Evolutionary conservation across 2,113 vertebrate genomes (phyloP), one percentile per base, ranked within the genome.

Genomic region (Pomatorhinus ruficollis): DNA sequence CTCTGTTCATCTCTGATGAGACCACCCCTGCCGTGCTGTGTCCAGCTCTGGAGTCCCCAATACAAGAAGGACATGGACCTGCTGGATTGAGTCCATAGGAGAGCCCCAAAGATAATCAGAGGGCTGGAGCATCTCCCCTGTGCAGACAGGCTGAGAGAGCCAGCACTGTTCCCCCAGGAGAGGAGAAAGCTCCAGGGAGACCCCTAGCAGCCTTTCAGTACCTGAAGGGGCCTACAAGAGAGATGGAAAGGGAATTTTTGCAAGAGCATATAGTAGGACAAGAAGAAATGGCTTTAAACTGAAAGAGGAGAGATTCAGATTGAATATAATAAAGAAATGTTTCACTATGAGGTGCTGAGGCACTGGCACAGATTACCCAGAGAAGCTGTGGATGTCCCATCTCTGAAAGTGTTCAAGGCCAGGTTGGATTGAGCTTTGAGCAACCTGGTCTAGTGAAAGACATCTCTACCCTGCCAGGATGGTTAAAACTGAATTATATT

Each of bases 381-480:
- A 47, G 45, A 74, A 23, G 21, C 0, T 35, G 24, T 14, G 12
- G 24, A 40, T 40, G 24, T 42, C 12, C 21, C 28, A 70, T 20
- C 27, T 15, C 23, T 15, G 6, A 28, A 10, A 79, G 17, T 11
- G 17, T 19, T 57, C 44, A 22, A 72, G 25, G 21, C 30, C 66
- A 60, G 17, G 39, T 0, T 79, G 30, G n/a, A 66, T 5, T 20
- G 18, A 1, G 2, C 24, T 45, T 45, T 40, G 52, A 66, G 44
- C 17, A 60, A 33, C 5, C 22, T 74, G 18, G 9, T 54, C 25
- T 30, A 37, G 25, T 47, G 25, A 28, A 65, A 54, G 25, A 7
- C 6, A 2, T 40, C n/a, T 10, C 39, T 53, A 25, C 6, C 10
- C 10, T 5, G 12, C 10, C 21, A 66, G 30, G 18, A 5, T 0